Evolutionary conservation across 2,113 vertebrate genomes (phyloP).

Genomic region (Myiopsitta monachus): DNA sequence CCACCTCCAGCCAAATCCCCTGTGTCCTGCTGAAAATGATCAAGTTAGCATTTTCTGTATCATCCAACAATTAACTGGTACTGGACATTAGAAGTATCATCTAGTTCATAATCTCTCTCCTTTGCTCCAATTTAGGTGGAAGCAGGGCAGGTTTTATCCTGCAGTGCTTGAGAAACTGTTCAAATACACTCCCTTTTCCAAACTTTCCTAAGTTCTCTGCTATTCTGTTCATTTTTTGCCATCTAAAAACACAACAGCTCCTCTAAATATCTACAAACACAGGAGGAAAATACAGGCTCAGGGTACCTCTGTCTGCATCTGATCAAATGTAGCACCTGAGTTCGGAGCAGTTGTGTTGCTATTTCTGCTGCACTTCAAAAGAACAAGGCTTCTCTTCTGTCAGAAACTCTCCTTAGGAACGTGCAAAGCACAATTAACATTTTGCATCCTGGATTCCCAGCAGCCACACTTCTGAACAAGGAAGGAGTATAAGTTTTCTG

Average conservation of each 20-base stretch:
- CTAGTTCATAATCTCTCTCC: neutral
- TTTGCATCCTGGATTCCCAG: neutral
- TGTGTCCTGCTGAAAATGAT: neutral
- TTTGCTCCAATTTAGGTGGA: neutral
- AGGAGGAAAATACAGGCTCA: neutral
- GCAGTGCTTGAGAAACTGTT: neutral
- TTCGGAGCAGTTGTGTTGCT: fast-evolving
- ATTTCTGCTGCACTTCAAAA: slow-evolving; percentile 5
- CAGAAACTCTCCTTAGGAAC: neutral
- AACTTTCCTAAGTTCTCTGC: neutral
- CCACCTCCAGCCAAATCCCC: neutral
- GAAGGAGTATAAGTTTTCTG: neutral
- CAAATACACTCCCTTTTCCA: neutral
- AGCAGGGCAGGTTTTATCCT: neutral
- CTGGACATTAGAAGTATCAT: neutral
- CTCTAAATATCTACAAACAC: neutral
- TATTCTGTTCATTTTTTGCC: neutral
- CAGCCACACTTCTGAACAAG: neutral
- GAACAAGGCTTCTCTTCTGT: neutral
- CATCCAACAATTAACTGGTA: neutral
- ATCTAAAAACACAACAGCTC: neutral
- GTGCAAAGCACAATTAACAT: neutral
- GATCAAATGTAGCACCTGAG: neutral
- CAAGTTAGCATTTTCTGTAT: neutral
- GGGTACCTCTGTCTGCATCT: neutral